A percentile compares a stretch with the other conserved stretches of the same genome.
Evolutionary conservation across 1,140 invertebrate species (phyloP).

Genomic region (Achroia grisella): DNA sequence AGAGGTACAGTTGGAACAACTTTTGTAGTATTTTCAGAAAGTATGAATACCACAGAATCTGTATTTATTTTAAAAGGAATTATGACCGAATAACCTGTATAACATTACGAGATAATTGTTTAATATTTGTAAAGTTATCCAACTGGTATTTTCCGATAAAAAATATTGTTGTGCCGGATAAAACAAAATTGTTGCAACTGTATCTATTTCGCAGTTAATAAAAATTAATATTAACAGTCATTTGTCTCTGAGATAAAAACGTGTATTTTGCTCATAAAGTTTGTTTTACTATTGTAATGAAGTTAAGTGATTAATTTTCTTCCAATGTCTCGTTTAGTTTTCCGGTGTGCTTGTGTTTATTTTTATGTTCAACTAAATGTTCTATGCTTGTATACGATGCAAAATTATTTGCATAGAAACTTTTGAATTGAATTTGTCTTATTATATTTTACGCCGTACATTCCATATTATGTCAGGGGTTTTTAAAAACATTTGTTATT

Average conservation of each 20-base stretch:
- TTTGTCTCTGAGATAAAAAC: constrained; percentile 26
- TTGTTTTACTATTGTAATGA: constrained; percentile 1
- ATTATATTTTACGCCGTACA: constrained; percentile 17
- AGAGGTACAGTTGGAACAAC: constrained; percentile 4
- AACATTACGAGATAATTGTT: no score
- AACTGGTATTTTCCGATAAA: no score
- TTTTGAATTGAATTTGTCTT: constrained; percentile 14
- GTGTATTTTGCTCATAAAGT: constrained; percentile 2
- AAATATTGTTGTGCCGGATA: not conserved
- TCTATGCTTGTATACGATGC: constrained; percentile 3
- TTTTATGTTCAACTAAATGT: not conserved
- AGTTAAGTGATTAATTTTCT: constrained; percentile 6
- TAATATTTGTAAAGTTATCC: no score
- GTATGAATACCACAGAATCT: no score
- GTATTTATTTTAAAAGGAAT: no score
- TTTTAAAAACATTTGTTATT: constrained; percentile 25
- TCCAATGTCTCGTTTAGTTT: constrained; percentile 8
- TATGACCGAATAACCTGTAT: no score
- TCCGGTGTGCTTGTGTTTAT: constrained; percentile 12
- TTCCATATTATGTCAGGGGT: constrained; percentile 31
- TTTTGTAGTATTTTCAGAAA: not conserved
- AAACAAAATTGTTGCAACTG: constrained; percentile 3
- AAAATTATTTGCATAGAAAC: constrained; percentile 7
- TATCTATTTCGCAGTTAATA: constrained; percentile 18
- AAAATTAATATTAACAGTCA: constrained; percentile 24